Evolutionary conservation across 2,888 invertebrate genomes (phyloP).

Genomic region (Amphiduros pacificus): DNA sequence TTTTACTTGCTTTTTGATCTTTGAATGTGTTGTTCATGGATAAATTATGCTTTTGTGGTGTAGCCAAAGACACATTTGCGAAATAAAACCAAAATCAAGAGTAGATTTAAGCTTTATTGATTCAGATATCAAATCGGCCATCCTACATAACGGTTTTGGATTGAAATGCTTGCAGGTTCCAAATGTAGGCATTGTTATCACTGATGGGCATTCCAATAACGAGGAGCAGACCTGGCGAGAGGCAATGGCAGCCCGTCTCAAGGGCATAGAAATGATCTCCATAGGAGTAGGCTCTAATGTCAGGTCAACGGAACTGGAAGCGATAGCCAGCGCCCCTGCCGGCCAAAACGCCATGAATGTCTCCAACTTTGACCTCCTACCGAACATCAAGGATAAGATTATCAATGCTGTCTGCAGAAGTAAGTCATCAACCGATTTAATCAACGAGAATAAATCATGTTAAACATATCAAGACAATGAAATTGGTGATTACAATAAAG

Average conservation of each 20-base stretch:
- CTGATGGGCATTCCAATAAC: slow-evolving; percentile 14
- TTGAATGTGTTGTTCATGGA: no score
- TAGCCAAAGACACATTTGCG: no score
- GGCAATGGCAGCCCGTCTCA: slow-evolving; percentile 20
- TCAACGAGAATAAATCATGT: not conserved
- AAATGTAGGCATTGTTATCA: slow-evolving; percentile 9
- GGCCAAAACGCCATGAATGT: slow-evolving; percentile 29
- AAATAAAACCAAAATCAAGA: no score
- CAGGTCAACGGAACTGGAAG: slow-evolving; percentile 39
- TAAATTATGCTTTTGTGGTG: no score
- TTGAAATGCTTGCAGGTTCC: no score
- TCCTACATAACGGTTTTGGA: no score
- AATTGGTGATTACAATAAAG: no score
- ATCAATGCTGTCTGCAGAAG: slow-evolving; percentile 36
- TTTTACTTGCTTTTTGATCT: no score
- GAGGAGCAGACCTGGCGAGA: slow-evolving; percentile 21
- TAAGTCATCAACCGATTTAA: no score
- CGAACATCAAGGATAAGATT: slow-evolving; percentile 14
- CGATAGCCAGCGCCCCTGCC: slow-evolving; percentile 38
- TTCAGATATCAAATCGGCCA: no score
- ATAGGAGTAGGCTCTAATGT: slow-evolving; percentile 16
- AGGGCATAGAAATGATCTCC: slow-evolving; percentile 18
- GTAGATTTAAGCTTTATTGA: no score
- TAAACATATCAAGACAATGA: no score
- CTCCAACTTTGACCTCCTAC: slow-evolving; percentile 16